Evolutionary conservation across 2,797 vertebrate genomes (phyloP).

Genomic region (Eulemur coronatus): DNA sequence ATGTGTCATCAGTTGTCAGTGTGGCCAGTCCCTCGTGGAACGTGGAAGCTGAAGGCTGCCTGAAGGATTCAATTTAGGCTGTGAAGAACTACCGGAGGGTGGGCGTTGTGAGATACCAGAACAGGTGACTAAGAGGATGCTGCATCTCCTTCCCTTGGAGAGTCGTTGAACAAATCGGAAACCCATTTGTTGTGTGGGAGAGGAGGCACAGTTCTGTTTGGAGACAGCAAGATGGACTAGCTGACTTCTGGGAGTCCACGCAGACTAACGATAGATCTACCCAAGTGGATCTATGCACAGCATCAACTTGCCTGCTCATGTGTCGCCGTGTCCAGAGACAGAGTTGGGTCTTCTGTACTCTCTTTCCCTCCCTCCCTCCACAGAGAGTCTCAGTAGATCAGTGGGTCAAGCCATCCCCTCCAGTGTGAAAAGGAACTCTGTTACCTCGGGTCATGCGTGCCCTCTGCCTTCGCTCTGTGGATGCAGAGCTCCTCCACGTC

Average conservation of each 20-base stretch:
- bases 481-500: not conserved
- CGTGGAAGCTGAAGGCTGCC: not conserved
- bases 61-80: not conserved
- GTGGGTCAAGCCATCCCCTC: not conserved
- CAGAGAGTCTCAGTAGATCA: not conserved
- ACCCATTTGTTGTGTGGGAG: slow-evolving; percentile 54
- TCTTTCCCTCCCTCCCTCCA: not conserved
- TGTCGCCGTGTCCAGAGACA: not conserved
- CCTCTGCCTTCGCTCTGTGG: not conserved
- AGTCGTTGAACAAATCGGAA: slow-evolving; percentile 21
- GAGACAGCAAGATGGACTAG: not conserved
- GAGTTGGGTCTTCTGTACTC: not conserved
- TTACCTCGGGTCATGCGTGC: not conserved
- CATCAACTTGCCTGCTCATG: not conserved
- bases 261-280: not conserved
- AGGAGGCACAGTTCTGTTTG: not conserved
- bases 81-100: slow-evolving; percentile 3
- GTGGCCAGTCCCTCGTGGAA: not conserved
- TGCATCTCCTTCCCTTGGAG: not conserved
- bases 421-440: not conserved
- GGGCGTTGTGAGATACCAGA: slow-evolving; percentile 31
- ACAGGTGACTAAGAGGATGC: slow-evolving; percentile 55
- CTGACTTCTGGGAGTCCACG: not conserved
- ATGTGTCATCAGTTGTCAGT: not conserved
- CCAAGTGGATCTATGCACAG: not conserved